A percentile compares a stretch with the other conserved stretches of the same genome.
phyloP scores from a whole-genome alignment of 2,797 vertebrate genomes.

The Eptatretus atami region DNA sequence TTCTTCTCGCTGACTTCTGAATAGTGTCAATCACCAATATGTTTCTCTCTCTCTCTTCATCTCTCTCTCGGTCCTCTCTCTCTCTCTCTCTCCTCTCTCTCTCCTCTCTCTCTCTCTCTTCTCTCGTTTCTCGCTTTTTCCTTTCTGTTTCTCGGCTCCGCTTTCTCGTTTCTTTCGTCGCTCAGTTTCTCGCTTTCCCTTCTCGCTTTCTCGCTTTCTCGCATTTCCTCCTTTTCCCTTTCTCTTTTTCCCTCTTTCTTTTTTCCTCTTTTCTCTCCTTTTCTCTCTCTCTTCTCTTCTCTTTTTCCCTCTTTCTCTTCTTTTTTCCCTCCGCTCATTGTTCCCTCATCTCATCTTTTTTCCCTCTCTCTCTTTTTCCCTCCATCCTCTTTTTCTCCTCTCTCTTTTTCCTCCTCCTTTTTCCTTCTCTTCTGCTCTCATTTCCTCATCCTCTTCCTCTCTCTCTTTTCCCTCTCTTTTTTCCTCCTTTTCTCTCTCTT shows the following conservation, averaged over 20 bases:
- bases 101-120: background rate
- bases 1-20: no score
- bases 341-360: background rate
- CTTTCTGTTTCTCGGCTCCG: background rate
- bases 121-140: background rate
- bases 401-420: background rate
- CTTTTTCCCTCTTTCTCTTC: background rate
- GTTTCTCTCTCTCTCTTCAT: background rate
- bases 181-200: background rate
- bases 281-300: background rate
- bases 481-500: background rate
- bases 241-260: background rate
- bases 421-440: background rate
- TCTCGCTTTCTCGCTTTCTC: slow-evolving; percentile 2
- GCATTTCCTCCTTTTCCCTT: background rate
- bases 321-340: background rate
- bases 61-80: no score
- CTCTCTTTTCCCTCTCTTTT: background rate
- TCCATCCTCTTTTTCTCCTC: background rate
- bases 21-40: no score
- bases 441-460: background rate
- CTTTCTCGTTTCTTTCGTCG: background rate
- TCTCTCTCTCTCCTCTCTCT: background rate
- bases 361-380: background rate
- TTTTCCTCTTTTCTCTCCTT: background rate